Conservation (phyloP, 2,797 vertebrate genomes). For the Schizopygopsis pylzovi region DNA sequence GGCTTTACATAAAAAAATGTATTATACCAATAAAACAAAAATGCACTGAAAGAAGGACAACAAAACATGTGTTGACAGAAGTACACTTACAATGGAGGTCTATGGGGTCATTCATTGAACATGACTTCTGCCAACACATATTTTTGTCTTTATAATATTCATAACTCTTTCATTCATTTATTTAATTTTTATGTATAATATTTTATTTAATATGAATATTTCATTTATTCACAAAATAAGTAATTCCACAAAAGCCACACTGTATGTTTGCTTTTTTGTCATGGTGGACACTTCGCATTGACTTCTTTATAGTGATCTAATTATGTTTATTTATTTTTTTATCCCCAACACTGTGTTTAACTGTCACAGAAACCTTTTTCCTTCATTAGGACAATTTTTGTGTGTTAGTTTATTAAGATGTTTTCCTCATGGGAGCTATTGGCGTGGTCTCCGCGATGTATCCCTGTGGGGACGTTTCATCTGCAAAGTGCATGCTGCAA, state of each 20-base stretch:
- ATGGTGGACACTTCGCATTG: background rate
- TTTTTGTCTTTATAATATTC: background rate
- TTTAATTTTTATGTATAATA: background rate
- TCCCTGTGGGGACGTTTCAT: background rate
- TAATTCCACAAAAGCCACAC: background rate
- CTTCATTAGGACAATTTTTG: background rate
- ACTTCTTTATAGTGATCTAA: background rate
- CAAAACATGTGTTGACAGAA: background rate
- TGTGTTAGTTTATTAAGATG: background rate
- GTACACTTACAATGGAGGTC: background rate
- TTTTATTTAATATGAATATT: background rate
- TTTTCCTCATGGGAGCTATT: background rate
- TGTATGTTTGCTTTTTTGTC: background rate
- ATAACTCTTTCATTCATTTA: background rate
- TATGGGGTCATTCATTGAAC: background rate
- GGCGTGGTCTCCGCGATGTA: background rate
- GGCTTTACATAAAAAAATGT: slow-evolving; percentile 3
- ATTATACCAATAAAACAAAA: slow-evolving; percentile 10
- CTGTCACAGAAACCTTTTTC: too few species aligned
- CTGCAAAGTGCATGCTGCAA: background rate
- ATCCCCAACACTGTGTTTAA: too few species aligned
- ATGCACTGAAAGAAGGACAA: background rate
- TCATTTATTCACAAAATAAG: background rate
- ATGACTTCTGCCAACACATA: background rate
- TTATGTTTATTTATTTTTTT: background rate